Conservation (phyloP, 2,888 invertebrate species). For the Philonicus albiceps region DNA sequence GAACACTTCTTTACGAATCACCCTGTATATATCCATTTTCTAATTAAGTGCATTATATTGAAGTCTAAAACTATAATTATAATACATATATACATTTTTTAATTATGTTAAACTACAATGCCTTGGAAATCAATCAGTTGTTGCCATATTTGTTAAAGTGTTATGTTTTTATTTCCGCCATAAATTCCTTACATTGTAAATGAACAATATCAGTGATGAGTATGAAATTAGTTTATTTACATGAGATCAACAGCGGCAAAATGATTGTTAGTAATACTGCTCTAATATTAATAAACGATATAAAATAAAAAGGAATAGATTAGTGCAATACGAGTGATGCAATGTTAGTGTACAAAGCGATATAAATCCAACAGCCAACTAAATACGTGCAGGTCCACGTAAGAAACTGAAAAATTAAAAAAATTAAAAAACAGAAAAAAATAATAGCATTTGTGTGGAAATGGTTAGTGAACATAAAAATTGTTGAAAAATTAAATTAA, state of each 20-base stretch:
- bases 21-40: too few relatives aligned
- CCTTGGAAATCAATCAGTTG: too few relatives aligned
- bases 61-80: not conserved
- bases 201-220: not conserved
- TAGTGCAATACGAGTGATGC: not conserved
- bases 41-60: too few relatives aligned
- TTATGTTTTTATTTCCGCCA: not conserved
- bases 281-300: not conserved
- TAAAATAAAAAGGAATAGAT: not conserved
- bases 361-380: not conserved
- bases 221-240: not conserved
- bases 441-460: not conserved
- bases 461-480: not conserved
- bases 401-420: slow-evolving; percentile 50
- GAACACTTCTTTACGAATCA: too few relatives aligned
- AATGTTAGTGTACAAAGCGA: not conserved
- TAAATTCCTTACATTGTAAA: not conserved
- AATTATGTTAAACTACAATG: too few relatives aligned
- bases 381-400: slow-evolving; percentile 46
- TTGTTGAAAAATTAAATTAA: not conserved
- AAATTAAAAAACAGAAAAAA: not conserved
- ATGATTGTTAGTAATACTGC: not conserved
- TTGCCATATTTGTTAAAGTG: not conserved
- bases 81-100: not conserved
- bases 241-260: not conserved